A percentile compares a stretch with the other conserved stretches of the same genome.
Evolutionary conservation across 2,113 vertebrate species (phyloP).

Genomic region (Grallaria varia): DNA sequence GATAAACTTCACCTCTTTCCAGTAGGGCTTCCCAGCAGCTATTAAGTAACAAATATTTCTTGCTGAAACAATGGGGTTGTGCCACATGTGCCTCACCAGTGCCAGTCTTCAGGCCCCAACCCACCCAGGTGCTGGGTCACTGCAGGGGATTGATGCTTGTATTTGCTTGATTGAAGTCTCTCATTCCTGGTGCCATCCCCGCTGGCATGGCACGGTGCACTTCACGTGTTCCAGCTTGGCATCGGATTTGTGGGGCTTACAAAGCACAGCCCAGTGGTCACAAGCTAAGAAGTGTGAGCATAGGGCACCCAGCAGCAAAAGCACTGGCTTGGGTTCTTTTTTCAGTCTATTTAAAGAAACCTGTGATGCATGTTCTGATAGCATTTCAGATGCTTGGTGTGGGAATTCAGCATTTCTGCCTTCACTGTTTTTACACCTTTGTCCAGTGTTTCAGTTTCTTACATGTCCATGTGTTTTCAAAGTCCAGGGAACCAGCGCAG

Average conservation of each 20-base stretch:
- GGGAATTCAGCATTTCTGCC: background rate
- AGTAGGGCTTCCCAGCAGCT: background rate
- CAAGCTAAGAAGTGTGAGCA: background rate
- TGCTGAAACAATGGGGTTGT: background rate
- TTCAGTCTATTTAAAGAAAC: background rate
- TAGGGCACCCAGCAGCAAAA: background rate
- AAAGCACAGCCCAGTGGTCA: background rate
- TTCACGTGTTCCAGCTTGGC: rapidly evolving
- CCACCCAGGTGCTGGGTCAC: background rate
- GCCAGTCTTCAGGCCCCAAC: background rate
- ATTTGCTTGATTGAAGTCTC: background rate
- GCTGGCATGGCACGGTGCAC: background rate
- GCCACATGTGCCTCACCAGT: background rate
- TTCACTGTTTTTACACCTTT: background rate
- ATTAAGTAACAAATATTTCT: background rate
- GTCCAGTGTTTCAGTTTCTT: background rate
- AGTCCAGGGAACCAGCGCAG: background rate
- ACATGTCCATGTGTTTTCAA: background rate
- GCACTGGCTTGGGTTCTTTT: background rate
- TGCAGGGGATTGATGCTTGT: rapidly evolving
- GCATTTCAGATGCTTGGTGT: background rate
- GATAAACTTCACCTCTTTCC: background rate
- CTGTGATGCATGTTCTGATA: background rate
- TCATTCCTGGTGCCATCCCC: background rate
- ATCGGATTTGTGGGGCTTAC: background rate